A percentile compares a stretch with the other conserved stretches of the same genome.
Evolutionary conservation across 2,113 vertebrate species (phyloP).

Genomic region (Sceloporus undulatus): DNA sequence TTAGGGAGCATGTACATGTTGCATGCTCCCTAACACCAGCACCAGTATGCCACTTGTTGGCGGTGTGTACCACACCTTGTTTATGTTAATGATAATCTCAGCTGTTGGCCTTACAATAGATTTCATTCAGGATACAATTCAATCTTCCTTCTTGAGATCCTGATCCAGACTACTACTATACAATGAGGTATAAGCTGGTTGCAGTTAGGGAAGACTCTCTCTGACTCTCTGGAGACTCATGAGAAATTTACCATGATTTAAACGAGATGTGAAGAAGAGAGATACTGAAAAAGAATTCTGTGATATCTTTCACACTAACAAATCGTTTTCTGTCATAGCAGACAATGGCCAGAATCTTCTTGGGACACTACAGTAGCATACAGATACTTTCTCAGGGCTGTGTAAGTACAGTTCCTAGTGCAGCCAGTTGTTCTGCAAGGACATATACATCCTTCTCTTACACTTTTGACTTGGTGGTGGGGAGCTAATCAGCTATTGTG

Average conservation of each 20-base stretch:
- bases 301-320: not conserved
- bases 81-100: not conserved
- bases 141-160: conserved; percentile 1
- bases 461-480: too few species aligned
- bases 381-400: too few species aligned
- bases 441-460: too few species aligned
- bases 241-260: not conserved
- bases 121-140: not conserved
- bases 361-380: too few species aligned
- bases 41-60: too few species aligned
- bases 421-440: too few species aligned
- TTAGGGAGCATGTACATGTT: too few species aligned
- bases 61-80: too few species aligned
- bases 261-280: not conserved
- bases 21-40: too few species aligned
- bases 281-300: not conserved
- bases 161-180: not conserved
- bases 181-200: not conserved
- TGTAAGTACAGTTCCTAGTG: too few species aligned
- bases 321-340: not conserved
- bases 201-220: not conserved
- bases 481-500: too few species aligned
- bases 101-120: not conserved
- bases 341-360: too few species aligned
- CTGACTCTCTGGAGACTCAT: not conserved